Percentiles rank a stretch among this genome's conserved stretches.
Evolutionary conservation across 2,888 invertebrate genomes (phyloP).

Genomic region (Bedellia somnulentella): DNA sequence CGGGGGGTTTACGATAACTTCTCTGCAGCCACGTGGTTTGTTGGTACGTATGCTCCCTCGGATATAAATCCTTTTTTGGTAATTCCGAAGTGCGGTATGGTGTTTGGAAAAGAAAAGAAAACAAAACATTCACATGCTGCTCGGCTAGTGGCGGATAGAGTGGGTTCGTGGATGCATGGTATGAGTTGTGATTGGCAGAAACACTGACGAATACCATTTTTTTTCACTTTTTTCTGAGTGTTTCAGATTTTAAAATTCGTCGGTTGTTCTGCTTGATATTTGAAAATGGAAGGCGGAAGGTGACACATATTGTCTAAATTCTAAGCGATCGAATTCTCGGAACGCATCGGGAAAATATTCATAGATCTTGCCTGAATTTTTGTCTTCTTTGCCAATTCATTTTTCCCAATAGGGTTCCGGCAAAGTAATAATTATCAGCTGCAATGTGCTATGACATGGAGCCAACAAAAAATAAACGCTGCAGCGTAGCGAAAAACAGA

Average conservation of each 20-base stretch:
- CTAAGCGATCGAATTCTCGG: conserved; percentile 29
- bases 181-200: conserved; percentile 23
- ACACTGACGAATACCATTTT: too few species aligned
- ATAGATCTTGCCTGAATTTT: too few species aligned
- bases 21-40: conserved; percentile 69
- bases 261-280: too few species aligned
- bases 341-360: conserved; percentile 36
- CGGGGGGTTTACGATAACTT: conserved; percentile 59
- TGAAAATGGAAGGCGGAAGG: conserved; percentile 1
- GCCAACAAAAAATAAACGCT: too few species aligned
- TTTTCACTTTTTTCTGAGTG: too few species aligned
- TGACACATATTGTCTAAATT: conserved; percentile 41
- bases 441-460: too few species aligned
- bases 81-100: conserved; percentile 56
- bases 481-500: too few species aligned
- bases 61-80: conserved; percentile 57
- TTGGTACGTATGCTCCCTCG: conserved; percentile 64
- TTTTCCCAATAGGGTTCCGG: too few species aligned
- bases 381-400: too few species aligned
- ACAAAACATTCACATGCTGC: conserved; percentile 64
- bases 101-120: conserved; percentile 54
- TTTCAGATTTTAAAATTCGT: too few species aligned
- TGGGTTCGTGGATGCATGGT: conserved; percentile 51
- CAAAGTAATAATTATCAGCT: too few species aligned
- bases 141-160: conserved; percentile 45